Evolutionary conservation across 2,797 vertebrate species (phyloP).

Genomic region (Menidia menidia): DNA sequence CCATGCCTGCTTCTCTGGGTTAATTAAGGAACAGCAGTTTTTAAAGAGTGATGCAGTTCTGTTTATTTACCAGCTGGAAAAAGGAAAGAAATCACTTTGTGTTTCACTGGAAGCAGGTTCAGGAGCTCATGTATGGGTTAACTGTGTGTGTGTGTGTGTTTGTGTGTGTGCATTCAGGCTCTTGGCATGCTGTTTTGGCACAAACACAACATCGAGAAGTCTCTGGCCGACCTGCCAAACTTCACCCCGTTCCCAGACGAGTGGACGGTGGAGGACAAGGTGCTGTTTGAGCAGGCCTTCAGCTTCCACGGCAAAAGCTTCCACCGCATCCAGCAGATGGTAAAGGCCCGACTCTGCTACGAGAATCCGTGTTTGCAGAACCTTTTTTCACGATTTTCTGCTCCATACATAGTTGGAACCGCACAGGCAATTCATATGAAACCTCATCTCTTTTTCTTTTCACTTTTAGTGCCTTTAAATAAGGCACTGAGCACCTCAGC

Average conservation of each 20-base stretch:
- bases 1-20: too few relatives aligned
- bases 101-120: neutral
- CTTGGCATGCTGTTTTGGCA: constrained; percentile 96
- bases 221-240: constrained; percentile 91
- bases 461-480: too few relatives aligned
- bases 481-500: too few relatives aligned
- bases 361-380: too few relatives aligned
- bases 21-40: too few relatives aligned
- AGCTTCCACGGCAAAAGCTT: constrained; percentile 96
- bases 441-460: too few relatives aligned
- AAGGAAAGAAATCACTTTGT: too few relatives aligned
- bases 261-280: constrained; percentile 95
- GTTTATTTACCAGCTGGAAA: too few relatives aligned
- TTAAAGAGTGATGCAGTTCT: too few relatives aligned
- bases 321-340: constrained; percentile 96
- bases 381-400: too few relatives aligned
- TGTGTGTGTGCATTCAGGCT: constrained; percentile 89
- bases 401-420: too few relatives aligned
- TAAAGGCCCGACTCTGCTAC: constrained; percentile 50
- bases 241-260: constrained; percentile 95
- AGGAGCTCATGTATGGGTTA: neutral
- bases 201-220: constrained; percentile 93
- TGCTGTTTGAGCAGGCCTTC: constrained; percentile 94
- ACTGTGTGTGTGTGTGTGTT: neutral
- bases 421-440: too few relatives aligned